Conservation (phyloP, 2,797 vertebrate genomes). For the Acanthurus leucopareius region DNA sequence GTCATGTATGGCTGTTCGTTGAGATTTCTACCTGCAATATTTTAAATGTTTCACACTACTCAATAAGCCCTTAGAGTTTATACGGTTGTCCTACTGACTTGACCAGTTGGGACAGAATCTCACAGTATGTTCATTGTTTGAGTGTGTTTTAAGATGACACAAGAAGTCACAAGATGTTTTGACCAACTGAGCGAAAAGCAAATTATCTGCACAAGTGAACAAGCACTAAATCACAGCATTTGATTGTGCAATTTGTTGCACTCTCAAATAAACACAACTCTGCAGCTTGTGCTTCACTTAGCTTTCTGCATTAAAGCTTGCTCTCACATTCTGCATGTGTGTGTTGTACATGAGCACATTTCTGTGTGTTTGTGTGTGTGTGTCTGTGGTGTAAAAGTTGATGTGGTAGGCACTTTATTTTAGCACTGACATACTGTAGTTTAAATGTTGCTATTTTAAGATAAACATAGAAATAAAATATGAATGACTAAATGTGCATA, state of each 20-base stretch:
- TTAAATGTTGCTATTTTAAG: conserved; percentile 9
- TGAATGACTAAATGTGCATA: conserved; percentile 10
- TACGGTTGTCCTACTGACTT: conserved; percentile 31
- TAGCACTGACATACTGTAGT: background rate
- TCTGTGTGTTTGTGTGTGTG: conserved; percentile 47
- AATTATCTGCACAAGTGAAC: conserved; percentile 45
- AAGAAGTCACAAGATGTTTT: conserved; percentile 9
- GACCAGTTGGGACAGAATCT: conserved; percentile 37
- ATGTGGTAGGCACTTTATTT: conserved; percentile 8
- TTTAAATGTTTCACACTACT: conserved; percentile 53
- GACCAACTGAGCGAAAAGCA: conserved; percentile 19
- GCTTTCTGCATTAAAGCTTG: conserved; percentile 69
- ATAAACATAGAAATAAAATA: background rate
- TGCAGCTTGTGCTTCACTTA: conserved; percentile 62
- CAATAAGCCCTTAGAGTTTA: conserved; percentile 62
- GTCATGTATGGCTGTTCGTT: conserved; percentile 27
- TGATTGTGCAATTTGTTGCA: conserved; percentile 24
- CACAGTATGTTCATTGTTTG: conserved; percentile 37
- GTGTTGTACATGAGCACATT: conserved; percentile 51
- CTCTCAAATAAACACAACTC: conserved; percentile 57
- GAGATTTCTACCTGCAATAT: conserved; percentile 68
- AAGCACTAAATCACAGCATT: conserved; percentile 55
- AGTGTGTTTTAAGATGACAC: conserved; percentile 37
- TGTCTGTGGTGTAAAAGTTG: conserved; percentile 35
- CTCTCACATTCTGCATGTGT: conserved; percentile 76